A percentile compares a stretch with the other conserved stretches of the same genome.
phyloP scores from a whole-genome alignment of 2,888 invertebrate genomes.

The Tiliacea citrago region DNA sequence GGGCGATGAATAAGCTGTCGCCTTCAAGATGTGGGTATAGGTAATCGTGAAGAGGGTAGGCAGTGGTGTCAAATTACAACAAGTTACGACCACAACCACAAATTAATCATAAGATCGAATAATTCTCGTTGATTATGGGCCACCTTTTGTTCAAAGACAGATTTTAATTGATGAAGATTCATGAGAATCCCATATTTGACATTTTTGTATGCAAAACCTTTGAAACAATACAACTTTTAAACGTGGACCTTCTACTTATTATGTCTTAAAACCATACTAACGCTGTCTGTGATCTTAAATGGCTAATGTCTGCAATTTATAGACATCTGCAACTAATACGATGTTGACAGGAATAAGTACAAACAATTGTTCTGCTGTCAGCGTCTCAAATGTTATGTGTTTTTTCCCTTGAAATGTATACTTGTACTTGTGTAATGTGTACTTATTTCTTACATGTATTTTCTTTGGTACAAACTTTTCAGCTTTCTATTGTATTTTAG shows the following conservation, averaged over 20 bases:
- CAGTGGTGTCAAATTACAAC: background rate
- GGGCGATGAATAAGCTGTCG: background rate
- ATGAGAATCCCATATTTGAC: too few species aligned
- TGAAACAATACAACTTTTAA: background rate
- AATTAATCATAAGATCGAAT: background rate
- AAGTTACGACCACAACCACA: background rate
- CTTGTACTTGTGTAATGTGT: too few species aligned
- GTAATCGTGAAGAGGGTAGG: background rate
- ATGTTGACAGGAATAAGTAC: conserved; percentile 47
- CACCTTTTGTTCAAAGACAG: too few species aligned
- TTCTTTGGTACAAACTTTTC: conserved; percentile 25
- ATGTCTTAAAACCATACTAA: background rate
- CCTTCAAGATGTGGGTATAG: background rate
- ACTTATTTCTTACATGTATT: conserved; percentile 36
- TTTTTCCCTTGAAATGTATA: conserved; percentile 26
- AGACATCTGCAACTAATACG: conserved; percentile 59
- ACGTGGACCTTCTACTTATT: background rate
- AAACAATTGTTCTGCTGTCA: conserved; percentile 30
- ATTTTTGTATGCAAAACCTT: background rate
- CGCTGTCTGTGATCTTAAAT: conserved; percentile 5
- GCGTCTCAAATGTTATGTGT: conserved; percentile 20
- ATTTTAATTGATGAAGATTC: background rate
- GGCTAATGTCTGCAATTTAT: conserved; percentile 55
- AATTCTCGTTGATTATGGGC: background rate
- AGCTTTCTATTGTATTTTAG: conserved; percentile 30